Evolutionary conservation across 2,888 invertebrate genomes (phyloP).

Genomic region (Desoria tigrina): DNA sequence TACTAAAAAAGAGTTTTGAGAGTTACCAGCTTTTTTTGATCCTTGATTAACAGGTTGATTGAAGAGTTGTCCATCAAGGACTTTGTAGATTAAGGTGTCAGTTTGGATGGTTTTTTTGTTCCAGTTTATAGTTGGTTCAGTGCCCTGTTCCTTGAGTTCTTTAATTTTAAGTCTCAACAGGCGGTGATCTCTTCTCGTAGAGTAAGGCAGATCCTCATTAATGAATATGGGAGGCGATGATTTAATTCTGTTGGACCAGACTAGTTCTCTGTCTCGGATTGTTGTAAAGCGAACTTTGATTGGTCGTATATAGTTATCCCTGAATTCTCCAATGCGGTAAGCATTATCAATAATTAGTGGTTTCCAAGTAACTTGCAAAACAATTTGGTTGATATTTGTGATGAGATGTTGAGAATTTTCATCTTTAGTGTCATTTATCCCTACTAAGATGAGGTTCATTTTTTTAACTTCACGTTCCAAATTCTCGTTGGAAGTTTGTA

Average conservation of each 20-base stretch:
- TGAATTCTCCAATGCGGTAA: not conserved
- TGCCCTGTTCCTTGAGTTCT: too few species aligned
- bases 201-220: slow-evolving; percentile 1
- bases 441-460: too few species aligned
- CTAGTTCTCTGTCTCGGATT: not conserved
- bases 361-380: too few species aligned
- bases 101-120: not conserved
- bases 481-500: too few species aligned
- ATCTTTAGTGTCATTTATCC: too few species aligned
- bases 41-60: not conserved
- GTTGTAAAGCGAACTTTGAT: not conserved
- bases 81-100: not conserved
- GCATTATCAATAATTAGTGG: not conserved
- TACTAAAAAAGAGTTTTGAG: too few species aligned
- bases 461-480: too few species aligned
- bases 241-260: not conserved
- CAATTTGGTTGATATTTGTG: too few species aligned
- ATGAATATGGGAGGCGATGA: not conserved
- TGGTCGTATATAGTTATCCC: not conserved
- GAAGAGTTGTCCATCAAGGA: not conserved
- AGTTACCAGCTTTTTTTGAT: not conserved
- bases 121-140: not conserved
- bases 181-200: not conserved
- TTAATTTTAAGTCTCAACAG: not conserved
- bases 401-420: too few species aligned